Evolutionary conservation across 1,140 invertebrate genomes (phyloP).

Genomic region (Calycopis cecrops): DNA sequence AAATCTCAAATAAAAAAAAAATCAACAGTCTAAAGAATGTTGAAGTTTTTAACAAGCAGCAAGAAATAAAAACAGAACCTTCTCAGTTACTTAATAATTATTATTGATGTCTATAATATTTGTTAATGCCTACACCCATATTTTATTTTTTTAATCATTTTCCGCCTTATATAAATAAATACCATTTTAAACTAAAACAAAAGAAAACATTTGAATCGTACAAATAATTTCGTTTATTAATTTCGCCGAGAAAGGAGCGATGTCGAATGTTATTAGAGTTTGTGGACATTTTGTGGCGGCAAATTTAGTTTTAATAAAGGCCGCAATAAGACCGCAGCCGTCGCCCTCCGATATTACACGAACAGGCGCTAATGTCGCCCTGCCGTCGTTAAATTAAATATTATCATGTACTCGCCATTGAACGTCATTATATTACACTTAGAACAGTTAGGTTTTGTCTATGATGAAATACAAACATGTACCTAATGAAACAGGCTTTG

Average conservation of each 20-base stretch:
- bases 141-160: too few species aligned
- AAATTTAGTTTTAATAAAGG: conserved; percentile 74
- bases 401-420: conserved; percentile 61
- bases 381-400: conserved; percentile 57
- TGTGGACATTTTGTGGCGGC: conserved; percentile 60
- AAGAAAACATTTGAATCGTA: too few species aligned
- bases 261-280: conserved; percentile 34
- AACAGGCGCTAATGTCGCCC: conserved; percentile 64
- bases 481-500: too few species aligned
- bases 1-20: too few species aligned
- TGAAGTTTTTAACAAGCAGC: too few species aligned
- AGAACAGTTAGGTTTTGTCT: neutral
- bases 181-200: too few species aligned
- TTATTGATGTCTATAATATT: too few species aligned
- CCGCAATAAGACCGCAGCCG: conserved; percentile 58
- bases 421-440: conserved; percentile 29
- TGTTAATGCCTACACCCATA: too few species aligned
- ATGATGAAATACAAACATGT: neutral
- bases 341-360: conserved; percentile 59
- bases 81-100: too few species aligned
- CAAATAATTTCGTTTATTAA: neutral
- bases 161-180: too few species aligned
- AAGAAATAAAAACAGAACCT: too few species aligned
- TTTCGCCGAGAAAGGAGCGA: neutral
- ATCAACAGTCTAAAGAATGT: too few species aligned